Conservation (phyloP, 2,113 vertebrate species). For the Ursus arctos region DNA sequence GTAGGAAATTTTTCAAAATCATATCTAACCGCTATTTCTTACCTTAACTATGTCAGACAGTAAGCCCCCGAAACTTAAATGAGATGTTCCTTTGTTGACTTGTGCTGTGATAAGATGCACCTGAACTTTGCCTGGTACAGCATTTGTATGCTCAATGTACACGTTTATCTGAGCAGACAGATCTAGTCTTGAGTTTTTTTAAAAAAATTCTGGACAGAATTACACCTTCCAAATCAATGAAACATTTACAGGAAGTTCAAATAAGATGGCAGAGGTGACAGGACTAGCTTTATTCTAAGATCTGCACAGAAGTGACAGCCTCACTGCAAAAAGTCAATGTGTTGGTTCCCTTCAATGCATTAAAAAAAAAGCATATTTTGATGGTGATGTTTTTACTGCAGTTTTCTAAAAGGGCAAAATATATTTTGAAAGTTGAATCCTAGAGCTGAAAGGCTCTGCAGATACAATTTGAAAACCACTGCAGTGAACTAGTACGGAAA, state of each 20-base stretch:
- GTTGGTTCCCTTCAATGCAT: neutral
- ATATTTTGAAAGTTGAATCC: constrained; percentile 30
- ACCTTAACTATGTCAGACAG: neutral
- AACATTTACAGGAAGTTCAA: constrained; percentile 27
- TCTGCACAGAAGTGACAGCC: neutral
- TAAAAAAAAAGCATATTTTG: constrained; percentile 18
- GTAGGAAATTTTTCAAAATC: neutral
- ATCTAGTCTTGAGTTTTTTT: neutral
- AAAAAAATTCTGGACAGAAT: neutral
- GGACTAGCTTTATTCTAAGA: neutral
- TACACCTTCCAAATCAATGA: constrained; percentile 30
- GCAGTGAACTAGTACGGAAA: neutral
- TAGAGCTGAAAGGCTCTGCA: neutral
- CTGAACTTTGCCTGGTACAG: neutral
- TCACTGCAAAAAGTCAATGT: neutral
- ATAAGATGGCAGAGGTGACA: neutral
- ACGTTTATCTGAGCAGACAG: constrained; percentile 29
- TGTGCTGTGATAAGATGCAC: neutral
- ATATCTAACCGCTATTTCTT: neutral
- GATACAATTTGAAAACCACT: constrained; percentile 52
- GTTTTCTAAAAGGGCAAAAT: neutral
- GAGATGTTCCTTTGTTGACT: neutral
- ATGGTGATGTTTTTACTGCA: neutral
- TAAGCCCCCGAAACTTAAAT: neutral
- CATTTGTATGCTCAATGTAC: neutral